Base-by-base conservation (phyloP, 2,888 invertebrate genomes). In the Himalopsyche tibetana region DNA sequence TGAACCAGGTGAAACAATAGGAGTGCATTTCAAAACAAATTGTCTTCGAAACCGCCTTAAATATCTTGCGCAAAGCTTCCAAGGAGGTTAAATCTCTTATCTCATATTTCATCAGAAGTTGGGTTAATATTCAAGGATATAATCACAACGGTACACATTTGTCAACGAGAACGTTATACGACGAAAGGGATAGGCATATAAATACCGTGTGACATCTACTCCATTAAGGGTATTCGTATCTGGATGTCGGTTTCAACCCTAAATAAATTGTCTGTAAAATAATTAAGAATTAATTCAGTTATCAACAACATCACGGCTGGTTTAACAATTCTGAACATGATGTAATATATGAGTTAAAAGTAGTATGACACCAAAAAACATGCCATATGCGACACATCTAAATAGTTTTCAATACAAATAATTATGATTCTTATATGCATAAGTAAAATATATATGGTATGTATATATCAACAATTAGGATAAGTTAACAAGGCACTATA, bases 61-160 rank as follows among this genome's bases (percentile, higher is more conserved):
- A 19, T 74, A 38, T 74, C 15, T 28, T 36, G 28, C 1, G 74
- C 74, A 74, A 36, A 38, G 12, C 36, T 74, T 74, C 38, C 5
- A 9, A 1, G 19, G 74, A 36, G 74, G 74, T 74, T 74, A 28
- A 74, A 74, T 36, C 74, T 74, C 74, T 74, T 74, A 74, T 74
- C 74, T 36, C 74, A 74, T 74, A 74, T 74, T 74, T 74, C 74
- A 74, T 74, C 74, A 74, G 28, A 74, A 12, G 74, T 74, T 74
- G 74, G 74, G 74, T 74, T 74, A 74, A 74, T 74, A 74, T 74
- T 74, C 74, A 74, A 74, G 74, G 74, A 74, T 36, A 74, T 74
- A 74, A 74, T 74, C 74, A 74, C 28, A 74, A 74, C 74, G 38
- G 74, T 36, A 36, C 74, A 74, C 74, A 74, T 74, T 74, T 74